Percentiles rank a stretch among this genome's conserved stretches.
Evolutionary conservation across 2,113 vertebrate genomes (phyloP).

Genomic region (Erythrocercus mccallii): DNA sequence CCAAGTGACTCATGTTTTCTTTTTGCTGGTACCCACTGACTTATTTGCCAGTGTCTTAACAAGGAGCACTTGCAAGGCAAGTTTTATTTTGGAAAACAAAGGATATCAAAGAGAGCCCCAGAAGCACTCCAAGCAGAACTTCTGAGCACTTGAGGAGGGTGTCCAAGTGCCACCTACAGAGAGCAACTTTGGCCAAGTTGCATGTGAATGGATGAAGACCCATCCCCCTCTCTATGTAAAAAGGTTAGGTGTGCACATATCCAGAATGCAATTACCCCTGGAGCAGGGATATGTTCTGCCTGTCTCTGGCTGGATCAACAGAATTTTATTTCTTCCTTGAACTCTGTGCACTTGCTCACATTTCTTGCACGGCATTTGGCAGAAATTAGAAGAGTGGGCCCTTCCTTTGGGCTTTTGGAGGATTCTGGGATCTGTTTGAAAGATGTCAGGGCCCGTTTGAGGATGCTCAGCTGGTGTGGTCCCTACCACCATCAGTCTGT

Average conservation of each 20-base stretch:
- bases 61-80: not conserved
- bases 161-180: not conserved
- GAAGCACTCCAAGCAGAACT: not conserved
- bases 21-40: not conserved
- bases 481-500: not conserved
- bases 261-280: not conserved
- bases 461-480: not conserved
- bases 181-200: not conserved
- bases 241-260: not conserved
- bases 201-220: not conserved
- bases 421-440: not conserved
- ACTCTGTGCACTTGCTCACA: not conserved
- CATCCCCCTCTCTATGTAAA: not conserved
- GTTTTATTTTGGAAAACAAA: not conserved
- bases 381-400: not conserved
- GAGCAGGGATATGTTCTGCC: not conserved
- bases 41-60: not conserved
- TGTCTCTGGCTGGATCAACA: not conserved
- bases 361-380: not conserved
- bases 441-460: not conserved
- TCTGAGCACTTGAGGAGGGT: not conserved
- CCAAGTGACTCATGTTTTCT: not conserved
- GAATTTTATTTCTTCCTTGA: not conserved
- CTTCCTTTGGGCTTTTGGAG: not conserved
- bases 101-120: not conserved